Evolutionary conservation across 2,797 vertebrate genomes (phyloP).

Genomic region (Miopithecus talapoin): DNA sequence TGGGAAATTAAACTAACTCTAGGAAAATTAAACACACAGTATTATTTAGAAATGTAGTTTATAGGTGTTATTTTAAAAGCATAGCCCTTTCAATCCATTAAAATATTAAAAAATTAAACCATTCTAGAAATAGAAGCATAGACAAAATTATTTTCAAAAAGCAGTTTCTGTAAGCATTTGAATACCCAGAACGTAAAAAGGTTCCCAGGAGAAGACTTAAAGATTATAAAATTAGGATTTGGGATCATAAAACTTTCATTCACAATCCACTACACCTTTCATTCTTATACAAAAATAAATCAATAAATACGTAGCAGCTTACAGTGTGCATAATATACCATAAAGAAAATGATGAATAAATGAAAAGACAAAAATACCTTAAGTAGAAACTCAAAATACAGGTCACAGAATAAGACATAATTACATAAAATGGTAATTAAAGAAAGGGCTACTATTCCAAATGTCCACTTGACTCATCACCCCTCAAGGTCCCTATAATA

Average conservation of each 20-base stretch:
- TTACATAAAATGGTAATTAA: neutral
- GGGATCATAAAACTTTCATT: neutral
- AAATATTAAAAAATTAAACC: constrained; percentile 29
- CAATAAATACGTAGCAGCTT: neutral
- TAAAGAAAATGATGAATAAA: constrained; percentile 23
- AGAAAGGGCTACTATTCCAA: neutral
- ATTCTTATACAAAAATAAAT: neutral
- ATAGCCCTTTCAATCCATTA: neutral
- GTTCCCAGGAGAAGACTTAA: neutral
- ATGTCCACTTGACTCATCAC: neutral
- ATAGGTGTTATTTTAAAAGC: neutral
- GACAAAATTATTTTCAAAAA: neutral
- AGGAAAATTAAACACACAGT: neutral
- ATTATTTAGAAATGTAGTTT: neutral
- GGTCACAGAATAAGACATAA: neutral
- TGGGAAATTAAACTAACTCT: constrained; percentile 38
- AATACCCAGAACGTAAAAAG: neutral
- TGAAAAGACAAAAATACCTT: neutral
- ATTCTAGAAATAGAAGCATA: neutral
- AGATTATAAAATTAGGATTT: neutral
- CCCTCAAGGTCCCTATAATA: neutral
- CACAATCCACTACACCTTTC: neutral
- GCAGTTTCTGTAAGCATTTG: neutral
- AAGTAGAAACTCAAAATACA: constrained; percentile 15
- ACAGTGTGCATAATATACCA: neutral